Conservation (phyloP, 1,140 invertebrate genomes). For the Leptinotarsa defecta region DNA sequence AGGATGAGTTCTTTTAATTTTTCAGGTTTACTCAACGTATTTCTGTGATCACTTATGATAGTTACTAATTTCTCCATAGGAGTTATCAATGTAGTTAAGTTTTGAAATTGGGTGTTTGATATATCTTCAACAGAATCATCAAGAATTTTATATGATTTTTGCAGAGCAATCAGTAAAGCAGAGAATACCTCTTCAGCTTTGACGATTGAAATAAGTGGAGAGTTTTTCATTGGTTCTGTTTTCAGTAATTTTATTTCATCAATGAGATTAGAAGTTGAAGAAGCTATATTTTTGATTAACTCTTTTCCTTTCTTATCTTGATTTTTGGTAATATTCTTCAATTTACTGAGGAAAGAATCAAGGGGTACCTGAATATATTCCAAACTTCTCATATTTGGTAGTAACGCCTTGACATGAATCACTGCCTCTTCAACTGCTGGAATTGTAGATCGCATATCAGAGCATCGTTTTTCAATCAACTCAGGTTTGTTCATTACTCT, state of each 20-base stretch:
- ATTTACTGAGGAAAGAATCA: neutral
- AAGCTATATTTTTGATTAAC: neutral
- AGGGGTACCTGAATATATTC: neutral
- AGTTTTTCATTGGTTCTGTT: neutral
- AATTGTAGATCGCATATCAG: slow-evolving; percentile 31
- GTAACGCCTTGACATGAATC: neutral
- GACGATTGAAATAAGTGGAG: slow-evolving; percentile 11
- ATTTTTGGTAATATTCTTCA: neutral
- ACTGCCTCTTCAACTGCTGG: slow-evolving; percentile 21
- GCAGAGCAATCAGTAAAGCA: neutral
- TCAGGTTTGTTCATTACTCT: slow-evolving; percentile 15
- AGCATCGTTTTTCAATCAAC: slow-evolving; percentile 17
- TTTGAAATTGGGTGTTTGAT: neutral
- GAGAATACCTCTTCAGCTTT: neutral
- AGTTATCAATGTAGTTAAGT: neutral
- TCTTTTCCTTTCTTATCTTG: neutral
- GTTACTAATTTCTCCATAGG: slow-evolving; percentile 11
- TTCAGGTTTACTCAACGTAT: neutral
- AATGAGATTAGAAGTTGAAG: neutral
- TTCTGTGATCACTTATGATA: slow-evolving; percentile 17
- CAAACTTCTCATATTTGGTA: neutral
- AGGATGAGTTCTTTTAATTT: slow-evolving; percentile 1
- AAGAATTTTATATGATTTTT: neutral
- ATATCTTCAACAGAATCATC: slow-evolving; percentile 17
- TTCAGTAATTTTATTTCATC: neutral